Percentiles rank a stretch among this genome's conserved stretches.
Conservation (phyloP, 2,113 vertebrate genomes). For the Fukomys damarensis region DNA sequence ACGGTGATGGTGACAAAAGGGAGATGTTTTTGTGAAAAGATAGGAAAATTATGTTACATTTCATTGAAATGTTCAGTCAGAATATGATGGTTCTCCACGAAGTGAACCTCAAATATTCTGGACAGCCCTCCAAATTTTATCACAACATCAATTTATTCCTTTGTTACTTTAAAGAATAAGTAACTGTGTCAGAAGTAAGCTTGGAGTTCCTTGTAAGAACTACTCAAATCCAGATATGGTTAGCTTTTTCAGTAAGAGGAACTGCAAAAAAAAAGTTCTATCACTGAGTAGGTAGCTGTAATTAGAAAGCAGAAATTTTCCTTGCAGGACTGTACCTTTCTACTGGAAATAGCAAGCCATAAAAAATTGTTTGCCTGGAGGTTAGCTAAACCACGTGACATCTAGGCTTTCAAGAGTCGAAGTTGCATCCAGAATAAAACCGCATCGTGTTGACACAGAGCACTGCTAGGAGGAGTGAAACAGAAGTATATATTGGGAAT, state of each 20-base stretch:
- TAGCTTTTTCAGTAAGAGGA: not conserved
- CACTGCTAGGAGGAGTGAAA: not conserved
- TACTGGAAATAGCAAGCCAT: not conserved
- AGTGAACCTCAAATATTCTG: not conserved
- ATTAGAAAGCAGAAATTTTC: conserved; percentile 49
- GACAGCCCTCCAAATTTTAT: not conserved
- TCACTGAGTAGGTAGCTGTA: not conserved
- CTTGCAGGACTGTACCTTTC: not conserved
- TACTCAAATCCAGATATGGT: not conserved
- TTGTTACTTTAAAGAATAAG: not conserved
- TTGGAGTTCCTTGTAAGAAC: not conserved
- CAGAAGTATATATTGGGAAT: not conserved
- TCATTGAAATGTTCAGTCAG: not conserved
- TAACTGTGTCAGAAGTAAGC: not conserved
- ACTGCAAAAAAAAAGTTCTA: not conserved
- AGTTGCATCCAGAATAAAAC: not conserved
- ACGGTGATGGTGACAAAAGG: not conserved
- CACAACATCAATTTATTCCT: not conserved
- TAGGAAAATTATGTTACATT: not conserved
- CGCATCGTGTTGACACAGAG: not conserved
- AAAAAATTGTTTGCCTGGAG: conserved; percentile 16
- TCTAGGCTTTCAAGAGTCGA: conserved; percentile 37
- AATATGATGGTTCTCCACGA: not conserved
- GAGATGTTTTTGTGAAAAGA: not conserved
- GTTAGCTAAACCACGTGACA: not conserved